Evolutionary conservation across 1,140 invertebrate genomes (phyloP), one percentile per base, ranked within the genome.

Genomic region (Drosophila truncata): DNA sequence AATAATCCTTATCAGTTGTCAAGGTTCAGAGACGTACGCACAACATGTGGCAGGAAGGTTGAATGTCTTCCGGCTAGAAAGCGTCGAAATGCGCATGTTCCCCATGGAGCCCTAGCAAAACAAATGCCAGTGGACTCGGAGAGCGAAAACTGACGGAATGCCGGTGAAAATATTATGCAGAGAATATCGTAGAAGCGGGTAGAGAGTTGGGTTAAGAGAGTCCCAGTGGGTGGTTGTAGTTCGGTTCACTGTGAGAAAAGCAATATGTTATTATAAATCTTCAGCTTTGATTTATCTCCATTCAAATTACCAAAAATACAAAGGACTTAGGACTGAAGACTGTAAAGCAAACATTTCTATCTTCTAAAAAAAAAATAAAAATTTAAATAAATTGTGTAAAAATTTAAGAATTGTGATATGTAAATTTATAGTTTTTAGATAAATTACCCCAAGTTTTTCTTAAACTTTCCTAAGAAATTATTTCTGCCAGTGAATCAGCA

Each of bases 31-130:
- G 47, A 78, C 64, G 74, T 69, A 77, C 83, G 72, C 81, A 88
- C 85, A 88, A 88, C 84, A 90, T 88, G 84, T 88, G 84, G 84
- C 84, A 90, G 81, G 81, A 78, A 90, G 85, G 84, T 81, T 85
- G 84, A 69, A 78, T 61, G 74, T 61, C 74, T 78, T 77, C 74
- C 74, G 74, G 74, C 74, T 49, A 61, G 42, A 41, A 18, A 20
- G 58, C 41, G 27, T 29, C 44, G 41, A 25, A 49, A 37, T 78
- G 74, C 74, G 74, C 74, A 78, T 77, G 54, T 60, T 33, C 54
- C 49, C 69, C 64, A 64, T 42, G 41, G 65, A 71, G 29, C 41
- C 37, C 57, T 64, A 84, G 82, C 82, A 86, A 86, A 86, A 82
- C 82, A 72, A 72, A 72, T 72, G 66, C 69, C 66, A 41, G 25